Conservation (phyloP, 2,113 vertebrate species). For the Caranx ignobilis region DNA sequence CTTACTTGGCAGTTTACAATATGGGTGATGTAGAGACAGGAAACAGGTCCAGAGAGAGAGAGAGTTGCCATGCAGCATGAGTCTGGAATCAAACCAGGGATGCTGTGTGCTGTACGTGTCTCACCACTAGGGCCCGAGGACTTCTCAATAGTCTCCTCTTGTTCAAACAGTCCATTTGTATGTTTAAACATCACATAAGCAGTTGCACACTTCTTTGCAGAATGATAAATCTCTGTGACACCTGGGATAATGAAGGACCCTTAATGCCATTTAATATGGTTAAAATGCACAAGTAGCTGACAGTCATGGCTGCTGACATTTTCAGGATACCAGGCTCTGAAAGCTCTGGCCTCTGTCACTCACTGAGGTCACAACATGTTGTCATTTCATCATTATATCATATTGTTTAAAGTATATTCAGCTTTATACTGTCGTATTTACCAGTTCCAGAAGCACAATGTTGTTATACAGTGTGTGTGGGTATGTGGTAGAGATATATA, state of each 20-base stretch:
- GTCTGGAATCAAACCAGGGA: background rate
- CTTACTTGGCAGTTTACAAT: too few species aligned
- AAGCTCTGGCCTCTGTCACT: background rate
- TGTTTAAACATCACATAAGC: too few species aligned
- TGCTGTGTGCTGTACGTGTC: background rate
- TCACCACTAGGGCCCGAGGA: background rate
- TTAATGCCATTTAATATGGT: background rate
- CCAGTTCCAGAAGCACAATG: too few species aligned
- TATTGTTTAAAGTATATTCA: background rate
- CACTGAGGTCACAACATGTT: too few species aligned
- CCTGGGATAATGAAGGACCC: background rate
- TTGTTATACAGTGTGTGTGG: too few species aligned
- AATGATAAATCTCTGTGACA: background rate
- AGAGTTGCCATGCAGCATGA: background rate
- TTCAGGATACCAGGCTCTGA: background rate
- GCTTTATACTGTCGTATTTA: too few species aligned
- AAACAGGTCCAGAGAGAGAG: background rate
- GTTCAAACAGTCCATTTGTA: background rate
- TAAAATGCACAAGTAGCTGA: background rate
- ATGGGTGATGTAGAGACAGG: too few species aligned
- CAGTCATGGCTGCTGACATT: conserved; percentile 1
- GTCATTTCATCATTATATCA: too few species aligned
- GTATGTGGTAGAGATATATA: too few species aligned
- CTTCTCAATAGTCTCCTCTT: background rate
- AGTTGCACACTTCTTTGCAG: too few species aligned